Base-by-base conservation (phyloP, 2,113 vertebrate genomes). In the Aramus guarauna region DNA sequence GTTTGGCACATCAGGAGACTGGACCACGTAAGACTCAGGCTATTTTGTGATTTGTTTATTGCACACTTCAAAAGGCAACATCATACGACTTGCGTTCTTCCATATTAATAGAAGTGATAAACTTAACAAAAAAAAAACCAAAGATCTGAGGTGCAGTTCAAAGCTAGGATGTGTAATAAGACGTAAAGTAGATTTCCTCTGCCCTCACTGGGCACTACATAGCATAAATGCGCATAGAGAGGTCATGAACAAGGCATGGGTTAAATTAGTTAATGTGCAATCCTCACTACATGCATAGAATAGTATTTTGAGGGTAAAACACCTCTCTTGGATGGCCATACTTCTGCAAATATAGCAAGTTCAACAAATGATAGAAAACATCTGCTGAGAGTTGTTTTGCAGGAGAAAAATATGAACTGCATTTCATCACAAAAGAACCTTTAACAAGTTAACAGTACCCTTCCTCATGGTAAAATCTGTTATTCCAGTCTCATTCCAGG, bases 1-100 rank as follows among this genome's bases (percentile, higher is more conserved):
- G 1, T 81, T 47, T 72, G 23, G 29, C 26, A 66, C 18, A 74
- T 74, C 45, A 77, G 77, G 52, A 90, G 32, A 74, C 36, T 6
- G 5, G 36, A 30, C n/a, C 21, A 14, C 0, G 0, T 50, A 77
- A 86, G 47, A 71, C 18, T 64, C 9, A 3, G 32, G 12, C 71
- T 60, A 32, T 22, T 39, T 88, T 63, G 68, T 52, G 2, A 43
- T 85, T 41, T 85, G 18, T 36, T 72, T 56, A 53, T 64, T 82
- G 30, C 22, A 27, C 27, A 17, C 32, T 58, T 94, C 17, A n/a
- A 47, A 85, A 79, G n/a, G 7, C 32, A 85, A 52, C 53, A 58
- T 55, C 11, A 9, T 73, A 22, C 32, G 19, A 27, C 26, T 74
- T 47, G 3, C 20, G n/a, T 55, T 74, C 45, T 53, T 91, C 29